Percentiles rank a stretch among this genome's conserved stretches.
Evolutionary conservation across 1,140 invertebrate species (phyloP).

Genomic region (Formica selysi): DNA sequence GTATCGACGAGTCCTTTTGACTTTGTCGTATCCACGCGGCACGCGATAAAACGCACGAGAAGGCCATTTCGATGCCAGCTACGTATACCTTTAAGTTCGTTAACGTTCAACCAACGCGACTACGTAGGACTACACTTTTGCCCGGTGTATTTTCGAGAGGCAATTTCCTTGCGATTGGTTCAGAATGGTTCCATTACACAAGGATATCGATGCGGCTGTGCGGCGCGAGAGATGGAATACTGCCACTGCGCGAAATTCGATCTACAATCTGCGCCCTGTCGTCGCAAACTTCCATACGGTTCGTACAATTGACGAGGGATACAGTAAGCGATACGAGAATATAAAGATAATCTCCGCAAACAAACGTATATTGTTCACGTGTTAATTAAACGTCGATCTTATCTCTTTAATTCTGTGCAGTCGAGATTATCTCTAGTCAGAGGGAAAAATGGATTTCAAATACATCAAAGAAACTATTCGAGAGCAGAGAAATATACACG

Average conservation of each 20-base stretch:
- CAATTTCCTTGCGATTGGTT: slow-evolving; percentile 46
- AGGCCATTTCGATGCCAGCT: slow-evolving; percentile 30
- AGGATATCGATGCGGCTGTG: slow-evolving; percentile 60
- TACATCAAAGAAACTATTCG: neutral
- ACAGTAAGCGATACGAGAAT: neutral
- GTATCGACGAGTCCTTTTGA: slow-evolving; percentile 37
- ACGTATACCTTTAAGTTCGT: slow-evolving; percentile 57
- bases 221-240: slow-evolving; percentile 66
- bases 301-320: slow-evolving; percentile 54
- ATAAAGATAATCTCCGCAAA: slow-evolving; percentile 32
- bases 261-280: slow-evolving; percentile 55
- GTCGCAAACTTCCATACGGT: slow-evolving; percentile 28
- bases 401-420: neutral
- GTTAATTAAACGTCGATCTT: neutral
- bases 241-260: slow-evolving; percentile 57
- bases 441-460: neutral
- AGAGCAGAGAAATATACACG: neutral
- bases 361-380: neutral
- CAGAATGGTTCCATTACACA: slow-evolving; percentile 69
- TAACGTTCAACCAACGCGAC: slow-evolving; percentile 52
- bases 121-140: slow-evolving; percentile 57
- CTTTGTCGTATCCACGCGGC: slow-evolving; percentile 7
- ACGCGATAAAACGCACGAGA: slow-evolving; percentile 27
- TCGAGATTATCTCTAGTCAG: neutral
- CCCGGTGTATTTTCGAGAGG: slow-evolving; percentile 60